A percentile compares a stretch with the other conserved stretches of the same genome.
Evolutionary conservation across 2,888 invertebrate species (phyloP).

Genomic region (Oegoconia quadripuncta): DNA sequence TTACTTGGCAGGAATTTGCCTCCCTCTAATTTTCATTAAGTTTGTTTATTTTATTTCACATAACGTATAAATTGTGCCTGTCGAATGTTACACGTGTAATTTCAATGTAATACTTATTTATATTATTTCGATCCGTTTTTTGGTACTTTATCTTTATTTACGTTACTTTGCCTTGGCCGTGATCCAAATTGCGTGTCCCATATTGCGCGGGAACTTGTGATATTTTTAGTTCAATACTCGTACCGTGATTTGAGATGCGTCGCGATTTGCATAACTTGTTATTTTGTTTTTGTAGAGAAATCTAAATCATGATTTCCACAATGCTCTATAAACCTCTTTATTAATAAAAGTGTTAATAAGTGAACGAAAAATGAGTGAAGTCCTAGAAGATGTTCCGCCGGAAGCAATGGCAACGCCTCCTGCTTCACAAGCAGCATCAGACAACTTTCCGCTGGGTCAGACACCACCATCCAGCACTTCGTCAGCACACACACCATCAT

Average conservation of each 20-base stretch:
- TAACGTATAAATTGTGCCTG: too few relatives aligned
- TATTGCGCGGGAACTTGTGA: slow-evolving; percentile 73
- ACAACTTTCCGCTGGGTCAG: slow-evolving; percentile 37
- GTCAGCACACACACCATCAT: slow-evolving; percentile 46
- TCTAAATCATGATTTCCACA: slow-evolving; percentile 30
- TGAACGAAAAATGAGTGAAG: slow-evolving; percentile 64
- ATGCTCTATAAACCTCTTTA: slow-evolving; percentile 17
- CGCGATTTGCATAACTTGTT: slow-evolving; percentile 32
- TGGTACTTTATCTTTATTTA: slow-evolving; percentile 43
- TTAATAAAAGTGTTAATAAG: slow-evolving; percentile 36
- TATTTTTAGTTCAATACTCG: slow-evolving; percentile 71
- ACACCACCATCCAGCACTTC: slow-evolving; percentile 40
- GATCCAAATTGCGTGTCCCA: slow-evolving; percentile 73
- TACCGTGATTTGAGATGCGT: slow-evolving; percentile 51
- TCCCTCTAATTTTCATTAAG: background rate
- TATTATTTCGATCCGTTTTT: too few relatives aligned
- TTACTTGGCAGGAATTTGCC: slow-evolving; percentile 21
- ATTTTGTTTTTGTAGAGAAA: slow-evolving; percentile 37
- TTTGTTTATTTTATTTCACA: background rate
- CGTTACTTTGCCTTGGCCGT: slow-evolving; percentile 63
- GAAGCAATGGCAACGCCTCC: slow-evolving; percentile 34
- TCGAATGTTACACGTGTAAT: too few relatives aligned
- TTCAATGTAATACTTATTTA: too few relatives aligned
- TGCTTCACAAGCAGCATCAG: slow-evolving; percentile 53
- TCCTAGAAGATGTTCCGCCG: slow-evolving; percentile 40